phyloP scores from a whole-genome alignment of 2,888 invertebrate genomes.

The Dimorphilus gyrociliatus region DNA sequence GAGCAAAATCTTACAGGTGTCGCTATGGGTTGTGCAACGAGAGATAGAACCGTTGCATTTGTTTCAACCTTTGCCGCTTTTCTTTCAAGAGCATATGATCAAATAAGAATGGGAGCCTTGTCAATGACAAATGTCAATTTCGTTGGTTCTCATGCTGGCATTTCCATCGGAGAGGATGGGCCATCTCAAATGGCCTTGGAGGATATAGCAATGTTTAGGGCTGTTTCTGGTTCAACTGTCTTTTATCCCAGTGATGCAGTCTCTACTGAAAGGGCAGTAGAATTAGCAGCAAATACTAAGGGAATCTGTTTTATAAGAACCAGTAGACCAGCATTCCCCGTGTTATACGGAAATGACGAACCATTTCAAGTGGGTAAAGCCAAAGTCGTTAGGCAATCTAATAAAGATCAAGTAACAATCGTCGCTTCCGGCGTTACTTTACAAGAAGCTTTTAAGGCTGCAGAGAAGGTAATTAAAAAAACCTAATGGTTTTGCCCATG shows the following conservation, averaged over 20 bases:
- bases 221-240: constrained; percentile 53
- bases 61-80: constrained; percentile 95
- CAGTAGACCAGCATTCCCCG: constrained; percentile 66
- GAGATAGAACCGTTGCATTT: constrained; percentile 76
- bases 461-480: too few species aligned
- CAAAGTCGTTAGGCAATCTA: constrained; percentile 52
- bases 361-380: constrained; percentile 50
- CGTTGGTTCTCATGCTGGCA: constrained; percentile 83
- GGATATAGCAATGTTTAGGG: constrained; percentile 78
- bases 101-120: constrained; percentile 94
- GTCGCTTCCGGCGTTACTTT: constrained; percentile 84
- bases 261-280: constrained; percentile 72
- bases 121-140: constrained; percentile 91
- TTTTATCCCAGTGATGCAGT: constrained; percentile 67
- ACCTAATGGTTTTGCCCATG: too few species aligned
- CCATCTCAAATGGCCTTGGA: constrained; percentile 95
- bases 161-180: constrained; percentile 85
- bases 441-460: constrained; percentile 67
- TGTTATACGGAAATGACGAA: constrained; percentile 67
- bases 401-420: constrained; percentile 60
- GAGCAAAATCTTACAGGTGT: constrained; percentile 85
- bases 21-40: constrained; percentile 75
- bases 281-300: constrained; percentile 75
- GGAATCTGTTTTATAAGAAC: constrained; percentile 86
- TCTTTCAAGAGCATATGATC: constrained; percentile 84